Percentiles rank a stretch among this genome's conserved stretches.
Evolutionary conservation across 92 coral and sea anemone genomes (phyloP).

Genomic region (Bergia sp.): DNA sequence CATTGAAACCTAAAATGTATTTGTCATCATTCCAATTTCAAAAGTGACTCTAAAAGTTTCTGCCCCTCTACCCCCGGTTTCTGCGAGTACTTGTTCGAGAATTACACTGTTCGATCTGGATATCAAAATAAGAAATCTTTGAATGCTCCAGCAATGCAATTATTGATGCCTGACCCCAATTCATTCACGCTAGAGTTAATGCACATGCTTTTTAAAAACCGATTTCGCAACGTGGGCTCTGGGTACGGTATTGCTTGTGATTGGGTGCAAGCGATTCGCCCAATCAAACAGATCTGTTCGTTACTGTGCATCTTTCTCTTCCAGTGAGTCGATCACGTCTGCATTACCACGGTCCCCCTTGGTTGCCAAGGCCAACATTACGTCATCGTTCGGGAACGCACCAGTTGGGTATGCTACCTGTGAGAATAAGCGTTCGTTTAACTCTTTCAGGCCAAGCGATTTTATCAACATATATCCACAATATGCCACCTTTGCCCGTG

Average conservation of each 20-base stretch:
- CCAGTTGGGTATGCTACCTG: neutral
- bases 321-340: neutral
- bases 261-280: no score
- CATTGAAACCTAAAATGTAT: no score
- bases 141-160: no score
- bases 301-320: neutral
- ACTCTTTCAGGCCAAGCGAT: neutral
- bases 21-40: no score
- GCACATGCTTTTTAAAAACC: neutral
- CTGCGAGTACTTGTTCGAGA: no score
- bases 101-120: no score
- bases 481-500: neutral
- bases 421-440: neutral
- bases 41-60: no score
- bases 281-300: neutral
- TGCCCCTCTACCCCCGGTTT: no score
- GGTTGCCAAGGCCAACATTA: slow-evolving; percentile 5
- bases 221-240: neutral
- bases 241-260: neutral
- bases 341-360: slow-evolving; percentile 1
- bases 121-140: no score
- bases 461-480: neutral
- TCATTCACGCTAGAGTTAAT: no score
- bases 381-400: neutral
- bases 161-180: no score